Evolutionary conservation across 2,888 invertebrate genomes (phyloP).

Genomic region (Lasioglossum calceatum): DNA sequence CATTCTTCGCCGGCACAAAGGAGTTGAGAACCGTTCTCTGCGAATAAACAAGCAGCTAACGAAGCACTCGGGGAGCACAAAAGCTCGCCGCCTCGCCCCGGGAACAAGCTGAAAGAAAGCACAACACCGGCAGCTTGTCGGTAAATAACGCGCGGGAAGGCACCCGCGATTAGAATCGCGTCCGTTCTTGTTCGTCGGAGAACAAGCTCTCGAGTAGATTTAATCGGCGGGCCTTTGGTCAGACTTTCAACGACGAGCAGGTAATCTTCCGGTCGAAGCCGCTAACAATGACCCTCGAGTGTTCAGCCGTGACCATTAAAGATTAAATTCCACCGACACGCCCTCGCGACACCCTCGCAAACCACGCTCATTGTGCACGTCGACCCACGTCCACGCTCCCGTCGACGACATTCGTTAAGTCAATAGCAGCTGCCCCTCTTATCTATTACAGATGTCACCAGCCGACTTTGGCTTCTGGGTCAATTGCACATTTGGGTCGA

Average conservation of each 20-base stretch:
- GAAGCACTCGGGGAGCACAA: neutral
- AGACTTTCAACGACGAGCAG: neutral
- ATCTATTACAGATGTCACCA: conserved; percentile 70
- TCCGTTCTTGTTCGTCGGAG: neutral
- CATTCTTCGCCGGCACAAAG: conserved; percentile 18
- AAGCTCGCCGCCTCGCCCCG: neutral
- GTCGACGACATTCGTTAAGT: conserved; percentile 63
- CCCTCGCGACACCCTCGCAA: neutral
- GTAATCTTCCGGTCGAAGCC: conserved; percentile 12
- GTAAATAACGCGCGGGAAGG: neutral
- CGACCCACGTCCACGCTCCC: conserved; percentile 37
- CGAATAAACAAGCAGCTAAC: conserved; percentile 10
- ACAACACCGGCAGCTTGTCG: neutral
- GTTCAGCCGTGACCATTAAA: conserved; percentile 24
- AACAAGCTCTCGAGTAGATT: neutral
- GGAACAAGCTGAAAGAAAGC: neutral
- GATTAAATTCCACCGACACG: conserved; percentile 15
- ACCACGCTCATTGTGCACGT: conserved; percentile 41
- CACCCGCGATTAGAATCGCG: conserved; percentile 1
- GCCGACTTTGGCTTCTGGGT: conserved; percentile 65
- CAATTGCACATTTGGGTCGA: conserved; percentile 68
- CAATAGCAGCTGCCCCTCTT: conserved; percentile 69
- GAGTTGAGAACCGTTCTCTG: conserved; percentile 15
- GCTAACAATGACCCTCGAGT: conserved; percentile 28
- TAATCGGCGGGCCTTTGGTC: neutral